A percentile compares a stretch with the other conserved stretches of the same genome.
These are phyloP conservation scores for Anser brachyrhynchus DNA, from an alignment of 2,113 vertebrate species.

Conservation along the genomic window DNA sequence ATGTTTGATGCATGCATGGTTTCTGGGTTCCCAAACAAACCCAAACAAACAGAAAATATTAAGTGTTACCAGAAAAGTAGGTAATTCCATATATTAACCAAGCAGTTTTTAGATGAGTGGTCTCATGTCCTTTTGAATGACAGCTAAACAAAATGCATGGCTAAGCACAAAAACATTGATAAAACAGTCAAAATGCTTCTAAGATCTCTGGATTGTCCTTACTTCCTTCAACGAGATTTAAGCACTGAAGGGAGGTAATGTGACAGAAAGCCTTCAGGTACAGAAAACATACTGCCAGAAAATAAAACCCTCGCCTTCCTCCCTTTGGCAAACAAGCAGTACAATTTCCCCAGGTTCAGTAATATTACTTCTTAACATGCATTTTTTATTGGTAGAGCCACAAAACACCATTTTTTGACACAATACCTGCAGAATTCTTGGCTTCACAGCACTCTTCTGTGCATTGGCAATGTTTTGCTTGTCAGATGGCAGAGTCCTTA, in stretches of 20 bases:
- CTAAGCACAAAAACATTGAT: neutral
- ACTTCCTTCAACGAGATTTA: neutral
- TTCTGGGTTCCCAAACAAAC: slow-evolving; percentile 45
- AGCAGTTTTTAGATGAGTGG: slow-evolving; percentile 3
- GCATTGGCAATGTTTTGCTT: neutral
- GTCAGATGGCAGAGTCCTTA: neutral
- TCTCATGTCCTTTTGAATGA: neutral
- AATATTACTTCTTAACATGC: neutral
- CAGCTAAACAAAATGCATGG: slow-evolving; percentile 1
- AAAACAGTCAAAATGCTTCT: slow-evolving; percentile 14
- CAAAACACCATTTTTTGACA: neutral
- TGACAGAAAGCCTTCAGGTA: neutral
- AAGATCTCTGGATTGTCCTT: neutral
- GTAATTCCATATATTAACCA: neutral
- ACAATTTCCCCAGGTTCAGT: neutral
- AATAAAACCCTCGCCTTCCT: neutral
- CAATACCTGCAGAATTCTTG: neutral
- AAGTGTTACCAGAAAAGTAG: neutral
- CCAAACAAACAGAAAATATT: neutral
- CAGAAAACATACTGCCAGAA: neutral
- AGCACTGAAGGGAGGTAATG: neutral
- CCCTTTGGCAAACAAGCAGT: neutral
- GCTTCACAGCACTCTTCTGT: neutral
- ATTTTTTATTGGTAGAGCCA: neutral
- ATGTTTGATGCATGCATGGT: neutral